Evolutionary conservation across 2,888 invertebrate species (phyloP).

Genomic region (Agrochola circellaris): DNA sequence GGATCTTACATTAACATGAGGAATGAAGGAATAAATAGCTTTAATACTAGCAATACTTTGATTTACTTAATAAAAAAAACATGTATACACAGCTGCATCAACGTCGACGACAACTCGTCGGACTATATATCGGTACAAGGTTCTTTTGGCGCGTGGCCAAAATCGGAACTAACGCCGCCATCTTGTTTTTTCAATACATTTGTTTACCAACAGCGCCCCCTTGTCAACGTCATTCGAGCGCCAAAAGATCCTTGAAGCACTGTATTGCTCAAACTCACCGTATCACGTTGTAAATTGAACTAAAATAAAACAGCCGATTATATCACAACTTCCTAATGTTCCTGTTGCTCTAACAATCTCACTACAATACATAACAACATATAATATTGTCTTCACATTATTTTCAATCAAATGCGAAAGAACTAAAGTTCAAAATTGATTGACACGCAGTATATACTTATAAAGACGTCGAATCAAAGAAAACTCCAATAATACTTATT

Average conservation of each 20-base stretch:
- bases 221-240: not conserved
- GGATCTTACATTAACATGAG: not conserved
- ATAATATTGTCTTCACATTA: conserved; percentile 32
- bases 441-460: not conserved
- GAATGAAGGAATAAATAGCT: conserved; percentile 4
- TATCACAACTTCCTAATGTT: conserved; percentile 37
- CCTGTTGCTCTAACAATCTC: not conserved
- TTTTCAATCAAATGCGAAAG: conserved; percentile 12
- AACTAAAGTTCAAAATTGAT: conserved; percentile 15
- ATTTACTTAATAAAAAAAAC: not conserved
- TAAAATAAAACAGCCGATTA: conserved; percentile 57
- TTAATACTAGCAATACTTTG: conserved; percentile 32
- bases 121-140: not conserved
- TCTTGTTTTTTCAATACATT: not conserved
- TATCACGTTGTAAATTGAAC: conserved; percentile 23
- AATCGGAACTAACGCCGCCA: not conserved
- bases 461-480: not conserved
- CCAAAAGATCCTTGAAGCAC: not conserved
- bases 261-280: not conserved
- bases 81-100: not conserved
- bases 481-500: not conserved
- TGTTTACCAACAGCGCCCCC: not conserved
- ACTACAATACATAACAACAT: conserved; percentile 14
- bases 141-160: not conserved
- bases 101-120: not conserved